phyloP scores from a whole-genome alignment of 2,113 vertebrate species.

The Ammospiza nelsoni region DNA sequence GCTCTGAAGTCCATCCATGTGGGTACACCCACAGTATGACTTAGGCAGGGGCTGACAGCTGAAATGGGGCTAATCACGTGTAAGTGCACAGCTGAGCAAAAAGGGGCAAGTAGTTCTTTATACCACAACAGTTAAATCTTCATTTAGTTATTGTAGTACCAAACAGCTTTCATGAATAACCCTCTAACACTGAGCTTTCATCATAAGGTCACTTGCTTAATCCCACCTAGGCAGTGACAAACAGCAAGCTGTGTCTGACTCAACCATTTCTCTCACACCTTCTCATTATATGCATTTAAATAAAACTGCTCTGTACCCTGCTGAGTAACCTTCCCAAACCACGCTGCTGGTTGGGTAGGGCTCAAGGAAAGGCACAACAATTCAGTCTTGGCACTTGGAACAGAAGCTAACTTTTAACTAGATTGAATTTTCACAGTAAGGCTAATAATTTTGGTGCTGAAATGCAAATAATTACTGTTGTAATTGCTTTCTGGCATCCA shows the following conservation, averaged over 20 bases:
- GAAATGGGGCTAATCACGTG: not conserved
- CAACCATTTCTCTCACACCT: not conserved
- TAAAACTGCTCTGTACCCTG: not conserved
- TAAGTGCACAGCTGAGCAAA: not conserved
- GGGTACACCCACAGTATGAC: fast-evolving
- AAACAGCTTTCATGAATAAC: not conserved
- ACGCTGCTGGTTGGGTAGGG: not conserved
- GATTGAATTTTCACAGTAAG: not conserved
- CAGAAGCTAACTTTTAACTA: constrained; percentile 1
- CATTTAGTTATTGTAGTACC: not conserved
- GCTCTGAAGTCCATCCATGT: not conserved
- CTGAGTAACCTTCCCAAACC: constrained; percentile 22
- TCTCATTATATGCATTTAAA: constrained; percentile 24
- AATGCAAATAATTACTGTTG: not conserved
- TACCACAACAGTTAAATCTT: not conserved
- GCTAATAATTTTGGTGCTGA: not conserved
- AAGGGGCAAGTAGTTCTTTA: not conserved
- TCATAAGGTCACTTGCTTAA: constrained; percentile 22
- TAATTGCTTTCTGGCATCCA: not conserved
- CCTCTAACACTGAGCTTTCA: not conserved
- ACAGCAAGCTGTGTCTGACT: constrained; percentile 22
- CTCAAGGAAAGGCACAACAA: not conserved
- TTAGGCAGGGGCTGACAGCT: not conserved
- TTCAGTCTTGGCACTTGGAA: not conserved
- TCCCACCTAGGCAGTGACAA: constrained; percentile 5